Conservation (phyloP, 2,888 invertebrate genomes). For the Omphaloscelis lunosa region DNA sequence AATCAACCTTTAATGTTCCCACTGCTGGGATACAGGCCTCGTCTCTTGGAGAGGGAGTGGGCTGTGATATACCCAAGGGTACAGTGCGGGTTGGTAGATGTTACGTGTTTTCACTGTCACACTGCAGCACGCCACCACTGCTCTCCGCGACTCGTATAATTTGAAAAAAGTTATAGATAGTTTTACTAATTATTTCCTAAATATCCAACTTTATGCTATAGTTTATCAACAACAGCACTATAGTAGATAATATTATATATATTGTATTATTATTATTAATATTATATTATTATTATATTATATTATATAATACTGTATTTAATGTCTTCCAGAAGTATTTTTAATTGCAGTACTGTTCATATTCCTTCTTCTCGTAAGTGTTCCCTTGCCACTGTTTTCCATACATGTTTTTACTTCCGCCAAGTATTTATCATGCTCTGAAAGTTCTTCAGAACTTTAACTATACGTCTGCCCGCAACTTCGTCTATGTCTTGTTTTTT, state of each 20-base stretch:
- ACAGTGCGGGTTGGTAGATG: no score
- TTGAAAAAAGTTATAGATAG: neutral
- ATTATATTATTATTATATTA: no score
- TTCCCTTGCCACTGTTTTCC: slow-evolving; percentile 51
- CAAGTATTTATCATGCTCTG: slow-evolving; percentile 77
- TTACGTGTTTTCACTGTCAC: no score
- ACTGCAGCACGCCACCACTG: no score
- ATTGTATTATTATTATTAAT: no score
- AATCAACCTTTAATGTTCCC: no score
- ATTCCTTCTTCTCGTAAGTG: slow-evolving; percentile 37
- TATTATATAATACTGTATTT: no score
- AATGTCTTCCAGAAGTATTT: slow-evolving; percentile 10
- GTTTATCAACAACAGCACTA: neutral
- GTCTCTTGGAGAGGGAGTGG: no score
- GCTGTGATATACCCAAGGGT: no score
- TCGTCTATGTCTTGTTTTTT: slow-evolving; percentile 62
- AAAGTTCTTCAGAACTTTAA: slow-evolving; percentile 75
- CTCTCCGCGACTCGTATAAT: no score
- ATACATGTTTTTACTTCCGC: slow-evolving; percentile 49
- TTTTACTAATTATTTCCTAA: neutral
- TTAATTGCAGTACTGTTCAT: slow-evolving; percentile 44
- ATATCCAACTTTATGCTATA: neutral
- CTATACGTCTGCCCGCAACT: slow-evolving; percentile 75
- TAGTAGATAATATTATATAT: no score
- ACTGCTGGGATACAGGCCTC: no score